A percentile compares a stretch with the other conserved stretches of the same genome.
Evolutionary conservation across 2,797 vertebrate genomes (phyloP).

Genomic region (Tenualosa ilisha): DNA sequence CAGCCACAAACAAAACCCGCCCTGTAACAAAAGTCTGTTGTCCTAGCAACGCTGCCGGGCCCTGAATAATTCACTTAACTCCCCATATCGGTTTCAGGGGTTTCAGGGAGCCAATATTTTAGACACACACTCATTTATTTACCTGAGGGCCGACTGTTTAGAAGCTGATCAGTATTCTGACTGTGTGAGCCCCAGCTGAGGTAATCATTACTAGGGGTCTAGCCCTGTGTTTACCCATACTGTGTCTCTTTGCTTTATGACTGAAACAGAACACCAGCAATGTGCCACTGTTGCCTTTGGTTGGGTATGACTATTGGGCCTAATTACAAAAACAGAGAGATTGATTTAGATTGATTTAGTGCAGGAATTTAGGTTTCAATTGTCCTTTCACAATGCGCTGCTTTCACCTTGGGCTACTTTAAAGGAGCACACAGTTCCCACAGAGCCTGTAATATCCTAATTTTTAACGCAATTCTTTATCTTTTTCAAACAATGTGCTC

Average conservation of each 20-base stretch:
- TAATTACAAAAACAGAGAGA: neutral
- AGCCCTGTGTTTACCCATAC: neutral
- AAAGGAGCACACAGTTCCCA: neutral
- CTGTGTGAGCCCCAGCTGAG: neutral
- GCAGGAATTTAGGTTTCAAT: neutral
- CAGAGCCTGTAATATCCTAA: neutral
- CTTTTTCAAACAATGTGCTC: neutral
- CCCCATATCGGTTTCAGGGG: neutral
- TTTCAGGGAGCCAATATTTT: neutral
- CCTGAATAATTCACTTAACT: constrained; percentile 65
- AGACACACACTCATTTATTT: constrained; percentile 7
- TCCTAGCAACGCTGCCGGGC: constrained; percentile 52
- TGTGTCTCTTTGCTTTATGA: neutral
- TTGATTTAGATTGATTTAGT: neutral
- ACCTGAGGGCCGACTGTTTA: neutral
- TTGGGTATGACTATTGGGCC: neutral
- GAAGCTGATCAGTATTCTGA: neutral
- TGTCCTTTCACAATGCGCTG: neutral
- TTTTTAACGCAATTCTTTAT: neutral
- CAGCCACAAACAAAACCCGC: constrained; percentile 49
- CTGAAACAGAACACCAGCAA: neutral
- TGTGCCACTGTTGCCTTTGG: neutral
- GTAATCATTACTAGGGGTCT: constrained; percentile 12
- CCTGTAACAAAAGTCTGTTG: constrained; percentile 42
- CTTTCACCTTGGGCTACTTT: neutral